Evolutionary conservation across 1,140 invertebrate genomes (phyloP).

Genomic region (Conus ventricosus): DNA sequence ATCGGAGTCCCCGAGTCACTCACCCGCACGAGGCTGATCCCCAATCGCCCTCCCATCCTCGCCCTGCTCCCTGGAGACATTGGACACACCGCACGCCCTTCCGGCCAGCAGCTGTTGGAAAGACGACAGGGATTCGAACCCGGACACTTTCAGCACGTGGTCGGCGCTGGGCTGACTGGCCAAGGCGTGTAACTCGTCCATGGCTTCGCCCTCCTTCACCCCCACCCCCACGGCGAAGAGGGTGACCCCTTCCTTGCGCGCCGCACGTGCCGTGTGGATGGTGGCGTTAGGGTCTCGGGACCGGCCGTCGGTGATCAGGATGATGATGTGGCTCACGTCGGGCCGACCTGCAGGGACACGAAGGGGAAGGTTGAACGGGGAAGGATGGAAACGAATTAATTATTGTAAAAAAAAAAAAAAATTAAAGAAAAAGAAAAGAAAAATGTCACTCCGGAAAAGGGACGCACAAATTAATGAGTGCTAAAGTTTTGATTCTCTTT

Average conservation of each 20-base stretch:
- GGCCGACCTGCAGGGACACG: constrained; percentile 25
- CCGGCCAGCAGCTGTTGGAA: constrained; percentile 47
- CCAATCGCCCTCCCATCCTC: too few species aligned
- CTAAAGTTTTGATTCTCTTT: too few species aligned
- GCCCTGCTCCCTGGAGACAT: background rate
- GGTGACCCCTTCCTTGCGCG: constrained; percentile 57
- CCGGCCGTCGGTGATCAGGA: constrained; percentile 66
- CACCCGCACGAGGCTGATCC: too few species aligned
- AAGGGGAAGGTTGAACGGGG: too few species aligned
- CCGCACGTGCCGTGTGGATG: constrained; percentile 45
- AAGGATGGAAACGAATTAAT: too few species aligned
- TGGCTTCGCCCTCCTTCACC: constrained; percentile 38
- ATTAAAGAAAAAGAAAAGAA: too few species aligned
- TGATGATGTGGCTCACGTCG: constrained; percentile 55
- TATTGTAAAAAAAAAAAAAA: too few species aligned
- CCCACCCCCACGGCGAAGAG: constrained; percentile 69
- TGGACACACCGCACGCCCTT: constrained; percentile 36
- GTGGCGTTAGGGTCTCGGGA: constrained; percentile 58
- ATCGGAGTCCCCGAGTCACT: too few species aligned
- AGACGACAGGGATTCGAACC: constrained; percentile 51
- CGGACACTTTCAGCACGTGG: constrained; percentile 57
- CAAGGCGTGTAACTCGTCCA: constrained; percentile 60
- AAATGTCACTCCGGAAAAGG: too few species aligned
- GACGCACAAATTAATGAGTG: too few species aligned
- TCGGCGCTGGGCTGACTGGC: constrained; percentile 57